These are phyloP conservation scores for Apodemia duryi DNA, from an alignment of 2,888 invertebrate genomes.

Conservation along the genomic window DNA sequence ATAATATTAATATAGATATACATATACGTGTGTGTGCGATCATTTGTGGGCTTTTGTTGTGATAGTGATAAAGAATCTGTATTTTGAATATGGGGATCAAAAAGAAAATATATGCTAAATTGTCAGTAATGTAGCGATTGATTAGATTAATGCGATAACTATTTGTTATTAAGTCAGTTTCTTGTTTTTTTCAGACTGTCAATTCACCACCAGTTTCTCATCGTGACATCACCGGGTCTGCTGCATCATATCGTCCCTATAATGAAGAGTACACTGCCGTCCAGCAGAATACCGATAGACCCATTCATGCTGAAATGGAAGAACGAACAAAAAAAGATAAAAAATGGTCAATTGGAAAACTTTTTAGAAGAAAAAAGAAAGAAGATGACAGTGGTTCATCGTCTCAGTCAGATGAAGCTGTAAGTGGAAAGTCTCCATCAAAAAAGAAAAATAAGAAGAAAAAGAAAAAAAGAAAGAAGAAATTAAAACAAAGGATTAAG, in stretches of 20 bases:
- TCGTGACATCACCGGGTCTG: conserved; percentile 55
- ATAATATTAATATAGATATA: too few relatives aligned
- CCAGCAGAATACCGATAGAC: conserved; percentile 56
- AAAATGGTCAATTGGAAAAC: conserved; percentile 90
- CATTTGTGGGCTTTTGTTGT: too few relatives aligned
- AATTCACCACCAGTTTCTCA: conserved; percentile 72
- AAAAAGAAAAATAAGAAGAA: conserved; percentile 51
- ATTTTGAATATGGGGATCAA: too few relatives aligned
- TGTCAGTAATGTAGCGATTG: neutral
- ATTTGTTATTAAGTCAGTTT: conserved; percentile 11
- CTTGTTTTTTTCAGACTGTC: conserved; percentile 68
- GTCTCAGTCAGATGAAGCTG: conserved; percentile 69
- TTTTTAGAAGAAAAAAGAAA: conserved; percentile 87
- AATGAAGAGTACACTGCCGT: conserved; percentile 63
- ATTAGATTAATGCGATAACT: neutral
- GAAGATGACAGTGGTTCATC: conserved; percentile 80
- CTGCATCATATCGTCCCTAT: conserved; percentile 57
- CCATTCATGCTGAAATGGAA: conserved; percentile 52
- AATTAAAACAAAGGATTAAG: conserved; percentile 18
- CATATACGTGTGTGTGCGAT: too few relatives aligned
- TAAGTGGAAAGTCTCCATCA: conserved; percentile 59
- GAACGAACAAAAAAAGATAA: conserved; percentile 80
- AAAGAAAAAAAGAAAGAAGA: conserved; percentile 18
- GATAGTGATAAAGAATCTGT: too few relatives aligned
- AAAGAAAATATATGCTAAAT: too few relatives aligned